Evolutionary conservation across 1,140 invertebrate species (phyloP).

Genomic region (Hylaeus anthracinus): DNA sequence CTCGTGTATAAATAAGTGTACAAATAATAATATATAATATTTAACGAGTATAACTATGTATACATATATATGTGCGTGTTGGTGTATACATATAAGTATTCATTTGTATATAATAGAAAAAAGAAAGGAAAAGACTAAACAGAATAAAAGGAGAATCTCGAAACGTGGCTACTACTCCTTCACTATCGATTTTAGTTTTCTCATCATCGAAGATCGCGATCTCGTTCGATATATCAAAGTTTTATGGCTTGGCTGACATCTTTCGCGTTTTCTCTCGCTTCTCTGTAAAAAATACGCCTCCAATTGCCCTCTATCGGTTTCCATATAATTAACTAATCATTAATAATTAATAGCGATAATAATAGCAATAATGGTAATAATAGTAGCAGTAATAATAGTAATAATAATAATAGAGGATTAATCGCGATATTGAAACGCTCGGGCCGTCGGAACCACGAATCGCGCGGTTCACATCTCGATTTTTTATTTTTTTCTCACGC

Average conservation of each 20-base stretch:
- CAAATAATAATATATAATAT: conserved; percentile 59
- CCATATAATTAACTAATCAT: conserved; percentile 53
- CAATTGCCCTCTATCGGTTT: conserved; percentile 74
- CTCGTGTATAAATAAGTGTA: conserved; percentile 51
- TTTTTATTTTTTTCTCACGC: background rate
- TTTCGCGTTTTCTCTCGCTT: conserved; percentile 49
- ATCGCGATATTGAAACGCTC: conserved; percentile 65
- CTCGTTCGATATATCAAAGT: background rate
- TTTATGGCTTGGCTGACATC: conserved; percentile 58
- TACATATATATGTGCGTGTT: conserved; percentile 43
- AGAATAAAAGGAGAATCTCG: conserved; percentile 72
- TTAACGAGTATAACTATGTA: conserved; percentile 54
- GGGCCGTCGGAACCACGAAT: conserved; percentile 43
- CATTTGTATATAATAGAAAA: conserved; percentile 41
- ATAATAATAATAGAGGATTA: conserved; percentile 59
- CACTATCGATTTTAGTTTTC: conserved; percentile 45
- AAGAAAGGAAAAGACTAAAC: conserved; percentile 50
- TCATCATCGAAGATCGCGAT: conserved; percentile 8
- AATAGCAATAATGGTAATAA: conserved; percentile 57
- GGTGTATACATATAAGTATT: conserved; percentile 40
- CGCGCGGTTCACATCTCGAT: background rate
- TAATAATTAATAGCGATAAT: conserved; percentile 61
- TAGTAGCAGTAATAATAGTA: conserved; percentile 59
- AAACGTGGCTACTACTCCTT: conserved; percentile 68
- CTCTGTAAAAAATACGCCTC: conserved; percentile 78